These are phyloP conservation scores for Lamproptera curius DNA, from an alignment of 2,888 invertebrate genomes.

Conservation along the genomic window DNA sequence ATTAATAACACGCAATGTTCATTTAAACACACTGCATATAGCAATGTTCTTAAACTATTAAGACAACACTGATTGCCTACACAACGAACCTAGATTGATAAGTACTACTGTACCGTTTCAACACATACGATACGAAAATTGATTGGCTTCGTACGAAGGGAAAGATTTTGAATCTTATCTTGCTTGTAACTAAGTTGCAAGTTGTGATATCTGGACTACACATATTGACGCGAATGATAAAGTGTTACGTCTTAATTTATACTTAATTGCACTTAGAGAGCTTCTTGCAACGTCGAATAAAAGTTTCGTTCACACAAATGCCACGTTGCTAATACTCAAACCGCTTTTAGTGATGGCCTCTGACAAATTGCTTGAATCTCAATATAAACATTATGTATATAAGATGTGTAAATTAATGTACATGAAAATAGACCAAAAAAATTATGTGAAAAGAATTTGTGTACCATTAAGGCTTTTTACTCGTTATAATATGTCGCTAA, in stretches of 20 bases:
- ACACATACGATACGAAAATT: not conserved
- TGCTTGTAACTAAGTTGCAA: conserved; percentile 7
- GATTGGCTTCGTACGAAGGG: not conserved
- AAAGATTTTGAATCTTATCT: not conserved
- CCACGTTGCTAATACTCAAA: no score
- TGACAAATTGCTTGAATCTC: no score
- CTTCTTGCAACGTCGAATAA: conserved; percentile 4
- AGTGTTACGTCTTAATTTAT: conserved; percentile 11
- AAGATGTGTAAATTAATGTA: no score
- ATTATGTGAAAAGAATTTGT: no score
- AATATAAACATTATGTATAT: no score
- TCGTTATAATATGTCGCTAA: no score
- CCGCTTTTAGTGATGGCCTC: no score
- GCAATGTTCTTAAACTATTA: conserved; percentile 23
- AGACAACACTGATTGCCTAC: conserved; percentile 7
- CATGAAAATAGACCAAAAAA: no score
- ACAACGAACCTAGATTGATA: not conserved
- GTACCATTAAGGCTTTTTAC: no score
- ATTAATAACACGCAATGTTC: conserved; percentile 41
- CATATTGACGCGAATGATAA: conserved; percentile 9
- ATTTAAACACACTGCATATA: conserved; percentile 34
- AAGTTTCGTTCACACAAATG: no score
- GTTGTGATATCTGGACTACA: no score
- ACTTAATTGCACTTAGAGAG: conserved; percentile 1
- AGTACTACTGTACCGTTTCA: not conserved